Evolutionary conservation across 2,797 vertebrate genomes (phyloP).

Genomic region (Pterois miles): DNA sequence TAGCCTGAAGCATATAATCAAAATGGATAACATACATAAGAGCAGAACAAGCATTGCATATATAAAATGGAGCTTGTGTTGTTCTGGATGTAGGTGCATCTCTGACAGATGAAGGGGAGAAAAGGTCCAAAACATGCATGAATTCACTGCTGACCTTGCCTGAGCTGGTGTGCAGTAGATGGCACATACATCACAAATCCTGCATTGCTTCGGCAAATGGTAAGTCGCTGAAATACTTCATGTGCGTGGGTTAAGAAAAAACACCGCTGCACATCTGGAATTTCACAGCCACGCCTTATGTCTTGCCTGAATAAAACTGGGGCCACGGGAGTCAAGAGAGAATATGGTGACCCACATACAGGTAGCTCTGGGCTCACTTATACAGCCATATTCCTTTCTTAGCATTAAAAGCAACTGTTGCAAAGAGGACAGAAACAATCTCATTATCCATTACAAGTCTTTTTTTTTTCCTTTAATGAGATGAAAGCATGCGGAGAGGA

Average conservation of each 20-base stretch:
- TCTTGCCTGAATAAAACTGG: not conserved
- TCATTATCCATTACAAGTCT: not conserved
- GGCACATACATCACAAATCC: slow-evolving; percentile 16
- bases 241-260: not conserved
- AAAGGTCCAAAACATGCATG: not conserved
- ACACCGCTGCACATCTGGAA: not conserved
- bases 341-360: slow-evolving; percentile 22
- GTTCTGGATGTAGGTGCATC: not conserved
- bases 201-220: not conserved
- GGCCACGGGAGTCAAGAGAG: slow-evolving; percentile 11
- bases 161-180: not conserved
- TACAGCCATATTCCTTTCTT: not conserved
- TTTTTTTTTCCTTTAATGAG: not conserved
- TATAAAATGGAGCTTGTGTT: not conserved
- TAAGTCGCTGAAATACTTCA: slow-evolving; percentile 15
- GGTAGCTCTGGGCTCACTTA: not conserved
- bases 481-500: not conserved
- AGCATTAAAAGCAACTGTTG: not conserved
- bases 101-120: not conserved
- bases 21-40: not conserved
- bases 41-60: not conserved
- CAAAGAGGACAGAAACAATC: not conserved
- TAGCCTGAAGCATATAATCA: not conserved
- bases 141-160: slow-evolving; percentile 27
- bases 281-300: slow-evolving; percentile 1